A percentile compares a stretch with the other conserved stretches of the same genome.
Conservation (phyloP, 2,888 invertebrate species). For the Platycnemis pennipes region DNA sequence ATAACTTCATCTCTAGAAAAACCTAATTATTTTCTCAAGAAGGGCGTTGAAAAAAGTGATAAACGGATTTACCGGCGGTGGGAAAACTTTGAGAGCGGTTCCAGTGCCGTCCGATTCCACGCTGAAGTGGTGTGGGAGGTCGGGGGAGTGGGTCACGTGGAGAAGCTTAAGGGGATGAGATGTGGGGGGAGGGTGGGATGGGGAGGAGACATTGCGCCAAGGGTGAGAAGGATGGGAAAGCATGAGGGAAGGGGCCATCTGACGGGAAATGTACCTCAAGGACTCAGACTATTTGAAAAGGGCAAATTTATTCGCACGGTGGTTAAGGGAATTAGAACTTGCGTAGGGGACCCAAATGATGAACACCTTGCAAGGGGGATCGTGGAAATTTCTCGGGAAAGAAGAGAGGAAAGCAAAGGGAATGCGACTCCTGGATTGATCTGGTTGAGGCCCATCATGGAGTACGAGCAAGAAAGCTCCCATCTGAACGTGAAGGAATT, state of each 20-base stretch:
- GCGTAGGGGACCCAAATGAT: not conserved
- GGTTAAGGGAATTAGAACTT: not conserved
- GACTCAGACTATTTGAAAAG: not conserved
- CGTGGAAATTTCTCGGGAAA: not conserved
- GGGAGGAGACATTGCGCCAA: too few relatives aligned
- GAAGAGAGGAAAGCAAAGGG: too few relatives aligned
- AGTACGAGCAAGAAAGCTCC: too few relatives aligned
- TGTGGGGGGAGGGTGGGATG: not conserved
- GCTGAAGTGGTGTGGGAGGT: not conserved
- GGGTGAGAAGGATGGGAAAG: not conserved
- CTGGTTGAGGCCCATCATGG: too few relatives aligned
- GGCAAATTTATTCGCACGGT: not conserved
- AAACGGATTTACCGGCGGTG: not conserved
- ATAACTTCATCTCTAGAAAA: not conserved
- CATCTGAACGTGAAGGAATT: too few relatives aligned
- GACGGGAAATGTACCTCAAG: not conserved
- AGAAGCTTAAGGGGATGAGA: not conserved
- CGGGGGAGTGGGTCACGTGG: not conserved
- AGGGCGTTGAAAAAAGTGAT: not conserved
- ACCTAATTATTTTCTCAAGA: constrained; percentile 9
- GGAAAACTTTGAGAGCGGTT: not conserved
- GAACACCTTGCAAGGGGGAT: not conserved
- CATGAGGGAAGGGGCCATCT: not conserved
- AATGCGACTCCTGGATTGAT: too few relatives aligned
- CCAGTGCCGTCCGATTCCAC: not conserved